These are phyloP conservation scores for Phortica variegata DNA, from an alignment of 1,140 invertebrate genomes.

Conservation along the genomic window DNA sequence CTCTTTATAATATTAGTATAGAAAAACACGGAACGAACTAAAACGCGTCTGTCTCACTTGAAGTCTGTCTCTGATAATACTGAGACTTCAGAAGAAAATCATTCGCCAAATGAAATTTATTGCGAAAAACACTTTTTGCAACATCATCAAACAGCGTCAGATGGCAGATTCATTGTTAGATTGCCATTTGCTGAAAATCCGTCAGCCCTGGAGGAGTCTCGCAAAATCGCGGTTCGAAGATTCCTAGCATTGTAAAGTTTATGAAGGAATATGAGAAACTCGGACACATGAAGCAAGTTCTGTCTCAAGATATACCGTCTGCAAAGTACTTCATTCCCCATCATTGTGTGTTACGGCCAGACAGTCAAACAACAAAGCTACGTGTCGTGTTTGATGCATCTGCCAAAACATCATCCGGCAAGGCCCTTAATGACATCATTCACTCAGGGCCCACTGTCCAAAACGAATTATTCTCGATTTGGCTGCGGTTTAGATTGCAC, in stretches of 20 bases:
- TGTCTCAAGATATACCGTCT: too few species aligned
- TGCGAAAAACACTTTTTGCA: not conserved
- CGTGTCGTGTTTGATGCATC: too few species aligned
- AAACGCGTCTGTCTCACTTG: too few species aligned
- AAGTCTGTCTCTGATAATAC: too few species aligned
- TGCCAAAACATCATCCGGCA: too few species aligned
- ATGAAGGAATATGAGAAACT: not conserved
- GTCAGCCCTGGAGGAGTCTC: not conserved
- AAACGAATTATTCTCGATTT: too few species aligned
- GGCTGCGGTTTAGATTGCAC: too few species aligned
- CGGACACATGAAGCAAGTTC: not conserved
- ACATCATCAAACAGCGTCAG: not conserved
- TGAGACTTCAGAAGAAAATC: not conserved
- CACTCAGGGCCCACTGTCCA: too few species aligned
- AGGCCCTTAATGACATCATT: too few species aligned
- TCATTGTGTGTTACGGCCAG: not conserved
- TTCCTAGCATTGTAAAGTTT: not conserved
- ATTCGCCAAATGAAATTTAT: not conserved
- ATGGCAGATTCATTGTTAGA: not conserved
- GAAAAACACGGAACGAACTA: too few species aligned
- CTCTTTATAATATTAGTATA: too few species aligned
- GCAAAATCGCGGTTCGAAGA: not conserved
- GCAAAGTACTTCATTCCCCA: not conserved
- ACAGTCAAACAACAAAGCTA: too few species aligned
- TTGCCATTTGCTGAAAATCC: not conserved